Base-by-base conservation (phyloP, 2,888 invertebrate species). In the Calliscelio sp. region DNA sequence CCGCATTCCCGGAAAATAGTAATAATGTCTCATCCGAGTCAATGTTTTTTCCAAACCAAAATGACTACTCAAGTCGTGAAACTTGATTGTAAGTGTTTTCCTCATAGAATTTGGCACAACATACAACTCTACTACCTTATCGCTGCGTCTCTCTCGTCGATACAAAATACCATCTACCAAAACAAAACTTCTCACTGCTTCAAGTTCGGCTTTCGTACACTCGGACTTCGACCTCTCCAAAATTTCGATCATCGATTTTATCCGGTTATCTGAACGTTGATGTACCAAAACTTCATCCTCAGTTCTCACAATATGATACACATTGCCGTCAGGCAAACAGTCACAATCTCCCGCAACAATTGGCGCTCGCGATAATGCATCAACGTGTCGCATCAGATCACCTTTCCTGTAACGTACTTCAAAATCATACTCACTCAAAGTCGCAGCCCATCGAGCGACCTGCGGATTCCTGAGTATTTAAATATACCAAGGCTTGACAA, bases 351-450 rank as follows among this genome's bases (percentile, higher is more conserved):
- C 53, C 53, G 53, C n/a, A 20, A 35, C 57, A 16, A 65, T 11
- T 8, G 87, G 86, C 11, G 70, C 71, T 20, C 87, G 59, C 4
- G 86, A 86, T 22, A 87, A 35, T 1, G 85, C 85, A 63, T 87
- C 86, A 2, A 85, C 86, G 61, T 87, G 86, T 16, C 10, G 10
- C 70, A 70, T 70, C 14, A 6, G 8, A 0, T 41, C 25, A 7
- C 38, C 53, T 10, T 22, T 35, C 0, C 68, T 35, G 38, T 68
- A 24, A 11, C 25, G 18, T 4, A 68, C 32, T 2, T 51, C 53
- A 8, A 49, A 53, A 8, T 68, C 49, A 10, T 68, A 68, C 7
- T 68, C 68, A 16, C 28, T 7, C 11, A 68, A n/a, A n/a, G n/a
- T n/a, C n/a, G n/a, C n/a, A n/a, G n/a, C n/a, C n/a, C n/a, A n/a